phyloP scores from a whole-genome alignment of 2,888 invertebrate genomes.

The Balanococcus diminutus region DNA sequence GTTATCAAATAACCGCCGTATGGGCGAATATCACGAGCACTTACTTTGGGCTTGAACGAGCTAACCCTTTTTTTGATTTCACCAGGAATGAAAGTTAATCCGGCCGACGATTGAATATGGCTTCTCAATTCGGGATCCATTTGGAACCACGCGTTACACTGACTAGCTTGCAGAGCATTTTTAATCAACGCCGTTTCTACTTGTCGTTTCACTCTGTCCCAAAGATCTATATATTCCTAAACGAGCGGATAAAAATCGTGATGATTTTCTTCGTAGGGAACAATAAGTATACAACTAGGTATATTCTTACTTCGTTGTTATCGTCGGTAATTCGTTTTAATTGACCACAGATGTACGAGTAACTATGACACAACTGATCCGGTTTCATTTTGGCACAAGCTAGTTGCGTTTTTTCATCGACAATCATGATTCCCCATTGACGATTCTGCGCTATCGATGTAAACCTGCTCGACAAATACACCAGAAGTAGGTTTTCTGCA shows the following conservation, averaged over 20 bases:
- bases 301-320: slow-evolving; percentile 60
- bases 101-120: slow-evolving; percentile 70
- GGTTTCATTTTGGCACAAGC: slow-evolving; percentile 80
- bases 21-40: no score
- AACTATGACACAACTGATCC: slow-evolving; percentile 82
- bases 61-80: slow-evolving; percentile 57
- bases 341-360: slow-evolving; percentile 65
- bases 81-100: slow-evolving; percentile 64
- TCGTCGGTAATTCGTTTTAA: slow-evolving; percentile 59
- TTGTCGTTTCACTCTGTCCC: slow-evolving; percentile 39
- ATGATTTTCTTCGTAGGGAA: neutral
- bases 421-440: slow-evolving; percentile 71
- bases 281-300: no score
- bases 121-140: slow-evolving; percentile 69
- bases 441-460: slow-evolving; percentile 1
- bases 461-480: slow-evolving; percentile 3
- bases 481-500: no score
- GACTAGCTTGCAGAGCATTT: slow-evolving; percentile 63
- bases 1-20: no score
- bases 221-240: slow-evolving; percentile 44
- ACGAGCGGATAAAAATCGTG: neutral
- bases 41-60: slow-evolving; percentile 31
- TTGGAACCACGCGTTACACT: slow-evolving; percentile 70
- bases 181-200: slow-evolving; percentile 43
- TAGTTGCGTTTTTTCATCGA: slow-evolving; percentile 79